phyloP scores from a whole-genome alignment of 2,797 vertebrate genomes.

The Pseudochirops cupreus region DNA sequence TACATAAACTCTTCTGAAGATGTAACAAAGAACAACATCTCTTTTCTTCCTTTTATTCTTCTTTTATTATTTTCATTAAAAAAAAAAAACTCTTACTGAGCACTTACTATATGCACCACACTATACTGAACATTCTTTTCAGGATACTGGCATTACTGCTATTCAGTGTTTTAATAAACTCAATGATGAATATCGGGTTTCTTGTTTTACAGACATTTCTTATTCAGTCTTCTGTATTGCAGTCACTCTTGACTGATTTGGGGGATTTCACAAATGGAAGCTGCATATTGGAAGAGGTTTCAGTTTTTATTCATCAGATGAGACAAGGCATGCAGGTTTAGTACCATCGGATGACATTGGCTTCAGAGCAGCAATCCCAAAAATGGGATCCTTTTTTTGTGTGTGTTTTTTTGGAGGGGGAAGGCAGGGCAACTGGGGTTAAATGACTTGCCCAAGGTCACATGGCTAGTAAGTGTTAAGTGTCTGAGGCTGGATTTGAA shows the following conservation, averaged over 20 bases:
- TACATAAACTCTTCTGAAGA: neutral
- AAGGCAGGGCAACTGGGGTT: too few relatives aligned
- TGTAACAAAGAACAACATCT: neutral
- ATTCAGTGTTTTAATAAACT: neutral
- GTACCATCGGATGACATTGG: neutral
- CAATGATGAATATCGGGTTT: neutral
- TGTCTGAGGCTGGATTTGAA: too few relatives aligned
- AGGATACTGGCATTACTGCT: neutral
- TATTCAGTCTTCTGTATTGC: neutral
- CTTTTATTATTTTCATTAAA: slow-evolving; percentile 16
- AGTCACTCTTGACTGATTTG: neutral
- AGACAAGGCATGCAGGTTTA: slow-evolving; percentile 11
- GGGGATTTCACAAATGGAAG: slow-evolving; percentile 15
- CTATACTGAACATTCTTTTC: neutral
- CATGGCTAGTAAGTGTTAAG: too few relatives aligned
- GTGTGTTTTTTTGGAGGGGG: too few relatives aligned
- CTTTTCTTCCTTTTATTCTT: neutral
- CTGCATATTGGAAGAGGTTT: neutral
- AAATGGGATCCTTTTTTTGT: neutral
- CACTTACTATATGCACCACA: neutral
- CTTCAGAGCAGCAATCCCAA: slow-evolving; percentile 44
- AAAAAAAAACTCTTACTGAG: neutral
- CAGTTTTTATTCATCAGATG: neutral
- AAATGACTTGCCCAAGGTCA: too few relatives aligned
- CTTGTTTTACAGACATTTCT: neutral